Evolutionary conservation across 2,113 vertebrate genomes (phyloP), one percentile per base, ranked within the genome.

Genomic region (Rhombomys opimus): DNA sequence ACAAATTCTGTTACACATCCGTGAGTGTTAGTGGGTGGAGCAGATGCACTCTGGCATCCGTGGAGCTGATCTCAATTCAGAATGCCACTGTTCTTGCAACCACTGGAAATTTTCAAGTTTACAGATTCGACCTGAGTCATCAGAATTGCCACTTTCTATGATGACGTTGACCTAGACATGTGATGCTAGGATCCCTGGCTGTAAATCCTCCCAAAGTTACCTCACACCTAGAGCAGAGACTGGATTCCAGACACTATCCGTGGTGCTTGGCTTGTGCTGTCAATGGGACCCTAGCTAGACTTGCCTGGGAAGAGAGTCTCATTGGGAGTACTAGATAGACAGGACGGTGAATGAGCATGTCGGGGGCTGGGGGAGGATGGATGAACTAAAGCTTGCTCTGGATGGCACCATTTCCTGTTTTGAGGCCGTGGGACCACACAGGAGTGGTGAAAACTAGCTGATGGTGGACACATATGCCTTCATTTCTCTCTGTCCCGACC

Each of bases 391-490:
- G 25, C 25, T 27, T 17, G 25, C 23, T 11, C 27, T 35, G 27
- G 15, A 32, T 20, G 10, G 8, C 9, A 32, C 17, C 27, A 67
- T 32, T 41, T 14, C 15, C 38, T 63, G 23, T 25, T 10, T 46
- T 46, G 38, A 61, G 38, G 38, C 61, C 82, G 46, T 1, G 38
- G 38, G 17, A 67, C 61, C 17, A 50, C 30, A 20, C 11, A 67
- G 50, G 7, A 50, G 17, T 50, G 18, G 41, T 32, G 17, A 32
- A 32, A 8, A 1, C 38, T 50, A 67, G 17, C 1, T 15, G 38
- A 65, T 38, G 18, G 41, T 7, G 17, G 11, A 27, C 17, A 50
- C 0, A 14, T 1, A 7, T 46, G 38, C 1, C 1, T 46, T 41
- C 14, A 1, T 10, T 18, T 65, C 38, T 46, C 20, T 61, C 41